phyloP scores from a whole-genome alignment of 2,888 invertebrate species.

The Choristoneura rosaceana region DNA sequence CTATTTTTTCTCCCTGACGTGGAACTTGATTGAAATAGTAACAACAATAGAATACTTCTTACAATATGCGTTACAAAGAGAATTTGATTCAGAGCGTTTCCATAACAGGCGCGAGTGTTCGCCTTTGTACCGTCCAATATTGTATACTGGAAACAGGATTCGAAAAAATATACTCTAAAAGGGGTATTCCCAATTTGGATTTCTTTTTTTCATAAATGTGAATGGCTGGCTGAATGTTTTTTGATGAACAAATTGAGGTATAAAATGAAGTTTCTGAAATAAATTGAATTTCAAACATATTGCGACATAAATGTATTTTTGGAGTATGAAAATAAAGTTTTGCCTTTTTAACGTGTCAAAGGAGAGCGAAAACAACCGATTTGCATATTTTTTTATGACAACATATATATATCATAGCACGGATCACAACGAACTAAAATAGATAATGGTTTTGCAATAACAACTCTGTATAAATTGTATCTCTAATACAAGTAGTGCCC shows the following conservation, averaged over 20 bases:
- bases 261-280: background rate
- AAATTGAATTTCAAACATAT: background rate
- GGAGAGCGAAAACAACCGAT: background rate
- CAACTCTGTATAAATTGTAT: too few relatives aligned
- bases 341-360: background rate
- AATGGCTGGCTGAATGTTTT: conserved; percentile 14
- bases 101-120: conserved; percentile 39
- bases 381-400: background rate
- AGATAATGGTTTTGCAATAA: too few relatives aligned
- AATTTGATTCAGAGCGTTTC: conserved; percentile 55
- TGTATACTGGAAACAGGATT: conserved; percentile 12
- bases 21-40: conserved; percentile 49
- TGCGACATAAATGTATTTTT: background rate
- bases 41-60: conserved; percentile 50
- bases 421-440: too few relatives aligned
- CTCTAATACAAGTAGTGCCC: too few relatives aligned
- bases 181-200: conserved; percentile 24
- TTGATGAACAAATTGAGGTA: conserved; percentile 2
- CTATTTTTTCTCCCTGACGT: background rate
- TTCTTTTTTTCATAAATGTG: conserved; percentile 26
- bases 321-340: too few relatives aligned
- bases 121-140: conserved; percentile 29
- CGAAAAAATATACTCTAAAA: conserved; percentile 29
- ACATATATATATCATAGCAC: too few relatives aligned
- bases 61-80: conserved; percentile 50